These are phyloP conservation scores for Egretta garzetta DNA, from an alignment of 2,113 vertebrate species.

Conservation along the genomic window DNA sequence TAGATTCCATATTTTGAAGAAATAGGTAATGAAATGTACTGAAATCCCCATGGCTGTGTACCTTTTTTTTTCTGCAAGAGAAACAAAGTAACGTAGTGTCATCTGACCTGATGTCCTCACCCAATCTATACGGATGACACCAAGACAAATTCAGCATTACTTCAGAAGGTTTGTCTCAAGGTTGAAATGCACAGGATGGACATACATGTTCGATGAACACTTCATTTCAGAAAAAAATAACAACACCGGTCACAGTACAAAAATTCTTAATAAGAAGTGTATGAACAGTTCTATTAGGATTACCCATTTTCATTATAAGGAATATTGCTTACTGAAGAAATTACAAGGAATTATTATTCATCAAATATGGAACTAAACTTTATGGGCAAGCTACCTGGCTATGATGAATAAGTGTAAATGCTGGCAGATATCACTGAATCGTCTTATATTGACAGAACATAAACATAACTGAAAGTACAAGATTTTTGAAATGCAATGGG, in stretches of 20 bases:
- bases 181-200: not conserved
- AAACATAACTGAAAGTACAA: not conserved
- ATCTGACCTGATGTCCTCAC: not conserved
- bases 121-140: not conserved
- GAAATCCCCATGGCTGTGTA: not conserved
- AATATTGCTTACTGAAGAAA: not conserved
- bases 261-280: not conserved
- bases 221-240: not conserved
- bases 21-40: not conserved
- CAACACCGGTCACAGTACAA: not conserved
- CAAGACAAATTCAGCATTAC: not conserved
- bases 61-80: not conserved
- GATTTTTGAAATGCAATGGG: not conserved
- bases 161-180: not conserved
- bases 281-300: not conserved
- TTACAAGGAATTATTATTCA: not conserved
- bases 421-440: not conserved
- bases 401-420: not conserved
- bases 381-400: not conserved
- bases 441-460: not conserved
- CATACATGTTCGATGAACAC: accelerated
- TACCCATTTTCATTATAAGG: not conserved
- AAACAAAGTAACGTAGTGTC: not conserved
- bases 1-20: not conserved
- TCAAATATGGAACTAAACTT: not conserved